These are phyloP conservation scores for Mionectes olivaceus DNA, from an alignment of 2,797 vertebrate species.

Conservation along the genomic window DNA sequence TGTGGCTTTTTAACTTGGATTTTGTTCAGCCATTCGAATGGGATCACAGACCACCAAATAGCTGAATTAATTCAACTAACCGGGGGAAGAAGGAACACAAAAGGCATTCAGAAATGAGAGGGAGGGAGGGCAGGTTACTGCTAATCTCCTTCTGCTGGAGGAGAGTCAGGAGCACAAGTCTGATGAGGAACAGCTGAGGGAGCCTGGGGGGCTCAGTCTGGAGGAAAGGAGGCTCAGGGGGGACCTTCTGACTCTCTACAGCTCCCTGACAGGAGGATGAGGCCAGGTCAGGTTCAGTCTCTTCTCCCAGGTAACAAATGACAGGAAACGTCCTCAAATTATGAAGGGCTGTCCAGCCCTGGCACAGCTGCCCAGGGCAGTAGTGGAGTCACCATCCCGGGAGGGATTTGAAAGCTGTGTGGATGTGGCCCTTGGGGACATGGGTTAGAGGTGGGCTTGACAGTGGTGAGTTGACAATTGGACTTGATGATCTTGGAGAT, in stretches of 20 bases:
- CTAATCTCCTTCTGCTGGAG: background rate
- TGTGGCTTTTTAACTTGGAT: background rate
- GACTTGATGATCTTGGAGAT: background rate
- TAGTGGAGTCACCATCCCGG: background rate
- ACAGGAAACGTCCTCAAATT: background rate
- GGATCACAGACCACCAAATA: background rate
- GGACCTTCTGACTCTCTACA: accelerated
- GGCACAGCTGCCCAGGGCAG: background rate
- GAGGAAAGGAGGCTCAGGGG: background rate
- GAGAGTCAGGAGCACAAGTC: background rate
- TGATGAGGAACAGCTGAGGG: accelerated
- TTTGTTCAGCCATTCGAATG: background rate
- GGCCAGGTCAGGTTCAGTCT: background rate
- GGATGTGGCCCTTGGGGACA: too few species aligned
- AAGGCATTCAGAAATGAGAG: background rate
- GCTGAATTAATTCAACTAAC: background rate
- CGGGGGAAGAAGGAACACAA: background rate
- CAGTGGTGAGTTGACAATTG: background rate
- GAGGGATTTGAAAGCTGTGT: background rate
- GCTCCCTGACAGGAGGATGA: background rate
- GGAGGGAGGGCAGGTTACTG: background rate
- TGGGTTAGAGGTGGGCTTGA: background rate
- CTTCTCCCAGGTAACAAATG: background rate
- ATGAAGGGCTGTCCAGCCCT: background rate
- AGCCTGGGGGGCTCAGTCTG: background rate